Percentiles rank a stretch among this genome's conserved stretches.
phyloP scores from a whole-genome alignment of 2,888 invertebrate species.

The Tachina lurida region DNA sequence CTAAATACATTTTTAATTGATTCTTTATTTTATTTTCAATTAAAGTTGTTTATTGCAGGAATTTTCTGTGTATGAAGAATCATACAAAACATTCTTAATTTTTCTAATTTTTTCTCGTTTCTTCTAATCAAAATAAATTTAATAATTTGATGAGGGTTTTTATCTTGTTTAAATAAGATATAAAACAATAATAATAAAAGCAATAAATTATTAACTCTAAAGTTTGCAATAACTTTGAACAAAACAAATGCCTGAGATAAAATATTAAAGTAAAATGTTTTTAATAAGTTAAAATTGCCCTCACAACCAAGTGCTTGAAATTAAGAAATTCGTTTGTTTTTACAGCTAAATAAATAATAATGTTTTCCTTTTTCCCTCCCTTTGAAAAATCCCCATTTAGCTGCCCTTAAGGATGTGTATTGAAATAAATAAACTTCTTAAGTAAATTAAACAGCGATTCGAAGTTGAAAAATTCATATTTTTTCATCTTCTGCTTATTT shows the following conservation, averaged over 20 bases:
- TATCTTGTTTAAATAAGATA: background rate
- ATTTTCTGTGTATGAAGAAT: too few species aligned
- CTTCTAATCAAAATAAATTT: background rate
- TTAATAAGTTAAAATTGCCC: too few species aligned
- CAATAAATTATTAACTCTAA: background rate
- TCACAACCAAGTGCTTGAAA: background rate
- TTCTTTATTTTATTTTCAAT: too few species aligned
- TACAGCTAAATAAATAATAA: constrained; percentile 7
- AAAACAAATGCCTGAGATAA: background rate
- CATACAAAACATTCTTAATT: too few species aligned
- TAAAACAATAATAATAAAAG: background rate
- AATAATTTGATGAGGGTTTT: background rate
- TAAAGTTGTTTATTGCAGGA: too few species aligned
- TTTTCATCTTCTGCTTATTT: background rate
- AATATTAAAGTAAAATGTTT: too few species aligned
- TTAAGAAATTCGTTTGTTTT: constrained; percentile 7
- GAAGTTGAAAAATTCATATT: background rate
- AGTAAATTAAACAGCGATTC: background rate
- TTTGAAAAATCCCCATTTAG: background rate
- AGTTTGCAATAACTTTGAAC: background rate
- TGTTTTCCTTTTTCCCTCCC: too few species aligned
- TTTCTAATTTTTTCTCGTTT: background rate
- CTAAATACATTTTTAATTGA: too few species aligned
- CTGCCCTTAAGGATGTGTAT: background rate
- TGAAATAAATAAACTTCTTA: constrained; percentile 29